Evolutionary conservation across 2,113 vertebrate species (phyloP), one percentile per base, ranked within the genome.

Genomic region (Parus major): DNA sequence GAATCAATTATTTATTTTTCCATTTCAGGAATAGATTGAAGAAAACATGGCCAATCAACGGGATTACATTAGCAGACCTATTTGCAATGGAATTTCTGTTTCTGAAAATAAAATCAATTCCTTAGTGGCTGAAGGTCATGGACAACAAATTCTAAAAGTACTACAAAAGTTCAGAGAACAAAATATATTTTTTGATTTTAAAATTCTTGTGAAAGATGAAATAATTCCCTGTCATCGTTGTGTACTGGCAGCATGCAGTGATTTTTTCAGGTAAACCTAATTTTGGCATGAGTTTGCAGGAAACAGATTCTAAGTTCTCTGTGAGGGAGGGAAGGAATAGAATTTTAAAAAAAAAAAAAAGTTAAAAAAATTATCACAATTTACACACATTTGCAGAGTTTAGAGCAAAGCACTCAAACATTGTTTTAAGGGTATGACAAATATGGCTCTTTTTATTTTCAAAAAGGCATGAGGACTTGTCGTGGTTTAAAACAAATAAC

Each of bases 221-320:
- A 98, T 93, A 66, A 98, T 99, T 73, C 98, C 98, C 28, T 99
- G 99, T 89, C 99, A 99, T 94, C 98, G 99, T 81, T 99, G 99
- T 96, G 99, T 99, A 82, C 98, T 99, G 82, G 99, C 99, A 44
- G 99, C 99, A 8, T 99, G 98, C 97, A 99, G 99, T 97, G 99
- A 99, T 97, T 99, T 99, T 97, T 99, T 99, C 98, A 99, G 99
- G 99, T 99, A 98, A 94, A 92, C 21, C 23, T 89, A 44, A 49
- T 90, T 82, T 93, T 41, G 59, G 18, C 44, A 11, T 97, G 56
- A 61, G 5, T 96, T 88, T 96, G 66, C 41, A 87, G 78, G 19
- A 86, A 88, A 70, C 75, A 12, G 7, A 70, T 81, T 86, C 3
- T 56, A 79, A 86, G 20, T 80, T 65, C 41, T 81, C 56, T 76